Percentiles rank a stretch among this genome's conserved stretches.
phyloP scores from a whole-genome alignment of 2,888 invertebrate genomes.

The Himalopsyche tibetana region DNA sequence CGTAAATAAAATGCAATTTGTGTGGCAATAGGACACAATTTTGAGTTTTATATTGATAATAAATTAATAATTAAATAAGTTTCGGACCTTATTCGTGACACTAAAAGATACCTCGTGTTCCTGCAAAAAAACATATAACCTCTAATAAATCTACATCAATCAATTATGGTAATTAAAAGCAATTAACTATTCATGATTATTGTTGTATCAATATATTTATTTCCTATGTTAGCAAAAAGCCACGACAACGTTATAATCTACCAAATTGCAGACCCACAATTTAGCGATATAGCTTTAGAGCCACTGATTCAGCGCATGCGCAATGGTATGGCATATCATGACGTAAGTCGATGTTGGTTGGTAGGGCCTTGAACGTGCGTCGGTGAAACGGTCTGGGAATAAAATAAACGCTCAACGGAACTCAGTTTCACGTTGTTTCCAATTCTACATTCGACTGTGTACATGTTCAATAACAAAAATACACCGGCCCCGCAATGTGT shows the following conservation, averaged over 20 bases:
- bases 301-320: constrained; percentile 55
- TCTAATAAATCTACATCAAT: too few species aligned
- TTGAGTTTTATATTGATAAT: too few species aligned
- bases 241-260: not conserved
- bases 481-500: constrained; percentile 43
- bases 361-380: constrained; percentile 61
- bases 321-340: constrained; percentile 42
- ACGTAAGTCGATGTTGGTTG: constrained; percentile 48
- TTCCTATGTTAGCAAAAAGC: not conserved
- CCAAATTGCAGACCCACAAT: not conserved
- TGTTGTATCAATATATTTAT: too few species aligned
- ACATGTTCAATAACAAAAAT: constrained; percentile 42
- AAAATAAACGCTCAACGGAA: constrained; percentile 29
- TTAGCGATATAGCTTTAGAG: not conserved
- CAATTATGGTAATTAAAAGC: too few species aligned
- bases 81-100: too few species aligned
- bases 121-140: too few species aligned
- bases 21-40: too few species aligned
- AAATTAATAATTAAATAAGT: too few species aligned
- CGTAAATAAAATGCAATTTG: too few species aligned
- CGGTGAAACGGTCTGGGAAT: constrained; percentile 51
- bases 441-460: constrained; percentile 41
- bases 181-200: too few species aligned
- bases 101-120: too few species aligned
- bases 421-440: constrained; percentile 40